Evolutionary conservation across 2,113 vertebrate genomes (phyloP).

Genomic region (Perccottus glenii): DNA sequence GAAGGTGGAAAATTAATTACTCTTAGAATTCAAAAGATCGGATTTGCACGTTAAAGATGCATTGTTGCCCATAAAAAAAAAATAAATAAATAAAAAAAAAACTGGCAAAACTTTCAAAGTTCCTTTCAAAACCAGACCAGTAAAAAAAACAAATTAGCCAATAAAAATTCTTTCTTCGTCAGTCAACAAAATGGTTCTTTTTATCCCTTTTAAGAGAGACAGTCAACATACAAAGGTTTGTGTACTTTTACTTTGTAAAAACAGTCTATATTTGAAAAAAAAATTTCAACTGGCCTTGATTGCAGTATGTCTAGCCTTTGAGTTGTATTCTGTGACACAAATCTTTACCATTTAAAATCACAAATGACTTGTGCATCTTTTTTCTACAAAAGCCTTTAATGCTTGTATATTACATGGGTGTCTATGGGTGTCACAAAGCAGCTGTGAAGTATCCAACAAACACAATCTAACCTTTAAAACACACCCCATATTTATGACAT

Average conservation of each 20-base stretch:
- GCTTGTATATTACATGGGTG: no score
- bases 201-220: constrained; percentile 15
- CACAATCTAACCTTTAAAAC: constrained; percentile 14
- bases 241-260: no score
- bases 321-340: no score
- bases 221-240: neutral
- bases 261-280: no score
- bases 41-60: neutral
- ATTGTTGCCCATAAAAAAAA: constrained; percentile 17
- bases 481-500: neutral
- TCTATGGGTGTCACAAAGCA: neutral
- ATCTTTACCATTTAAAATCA: no score
- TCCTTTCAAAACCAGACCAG: constrained; percentile 33
- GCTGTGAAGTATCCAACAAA: neutral
- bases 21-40: neutral
- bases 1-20: neutral
- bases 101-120: constrained; percentile 6
- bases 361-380: no score
- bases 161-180: constrained; percentile 32
- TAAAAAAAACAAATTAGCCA: constrained; percentile 31
- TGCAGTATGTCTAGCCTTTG: no score
- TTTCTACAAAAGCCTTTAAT: no score
- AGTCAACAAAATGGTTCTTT: constrained; percentile 1
- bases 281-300: no score
- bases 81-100: neutral